These are phyloP conservation scores for Ascidia mentula DNA, from an alignment of 23 tunicate genomes.

Conservation along the genomic window DNA sequence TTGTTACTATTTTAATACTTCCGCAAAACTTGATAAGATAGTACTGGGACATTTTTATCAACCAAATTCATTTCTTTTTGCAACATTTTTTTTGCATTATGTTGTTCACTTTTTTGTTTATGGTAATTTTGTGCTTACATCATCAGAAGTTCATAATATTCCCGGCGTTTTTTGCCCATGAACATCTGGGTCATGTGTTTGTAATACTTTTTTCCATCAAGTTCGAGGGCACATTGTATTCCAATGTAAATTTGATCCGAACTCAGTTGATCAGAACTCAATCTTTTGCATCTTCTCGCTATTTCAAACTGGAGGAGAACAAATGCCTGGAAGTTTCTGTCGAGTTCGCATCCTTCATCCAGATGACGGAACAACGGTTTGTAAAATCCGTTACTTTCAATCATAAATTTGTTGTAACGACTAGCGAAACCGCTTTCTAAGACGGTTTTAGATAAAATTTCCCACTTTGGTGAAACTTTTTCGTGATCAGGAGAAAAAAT, in stretches of 20 bases:
- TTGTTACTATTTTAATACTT: too few relatives aligned
- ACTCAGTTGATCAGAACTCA: neutral
- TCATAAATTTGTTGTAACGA: neutral
- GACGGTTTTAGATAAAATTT: neutral
- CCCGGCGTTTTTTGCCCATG: neutral
- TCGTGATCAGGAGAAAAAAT: neutral
- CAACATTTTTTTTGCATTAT: too few relatives aligned
- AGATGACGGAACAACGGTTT: neutral
- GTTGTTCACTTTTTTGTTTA: too few relatives aligned
- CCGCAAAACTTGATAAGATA: too few relatives aligned
- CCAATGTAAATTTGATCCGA: neutral
- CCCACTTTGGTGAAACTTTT: neutral
- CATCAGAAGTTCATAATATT: neutral
- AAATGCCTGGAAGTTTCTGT: neutral
- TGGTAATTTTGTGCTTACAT: too few relatives aligned
- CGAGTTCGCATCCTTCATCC: neutral
- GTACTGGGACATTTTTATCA: too few relatives aligned
- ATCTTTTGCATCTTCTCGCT: neutral
- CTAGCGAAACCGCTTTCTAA: neutral
- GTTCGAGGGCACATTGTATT: neutral
- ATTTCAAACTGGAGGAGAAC: neutral
- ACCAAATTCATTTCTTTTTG: too few relatives aligned
- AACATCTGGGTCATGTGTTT: neutral
- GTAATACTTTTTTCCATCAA: neutral
- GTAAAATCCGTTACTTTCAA: too few relatives aligned